Evolutionary conservation across 2,797 vertebrate genomes (phyloP), one percentile per base, ranked within the genome.

Genomic region (Nasua narica): DNA sequence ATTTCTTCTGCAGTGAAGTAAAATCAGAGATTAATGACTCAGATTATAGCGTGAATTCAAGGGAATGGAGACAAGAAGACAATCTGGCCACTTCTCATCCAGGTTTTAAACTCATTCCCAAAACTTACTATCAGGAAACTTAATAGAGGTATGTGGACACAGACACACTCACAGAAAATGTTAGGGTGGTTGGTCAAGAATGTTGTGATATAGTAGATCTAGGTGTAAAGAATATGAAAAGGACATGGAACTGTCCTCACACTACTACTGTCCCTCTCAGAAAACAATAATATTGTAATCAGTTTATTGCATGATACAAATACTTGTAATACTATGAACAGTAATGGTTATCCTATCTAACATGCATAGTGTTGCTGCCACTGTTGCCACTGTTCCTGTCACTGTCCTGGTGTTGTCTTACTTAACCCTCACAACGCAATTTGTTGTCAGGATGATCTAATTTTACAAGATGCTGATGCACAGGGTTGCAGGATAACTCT

Each of bases 371-470:
- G 4, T 25, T 27, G 35, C 18, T 13, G 35, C 13, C 37, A 12
- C 37, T n/a, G 4, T 52, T 13, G 35, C 13, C 37, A 12, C 37
- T n/a, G 4, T 52, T 67, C 23, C 3, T 7, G 5, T 6, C 10
- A 11, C 5, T 16, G 32, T 18, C 65, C 2, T 9, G 1, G 0
- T 25, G 7, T 8, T 18, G 13, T 48, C 3, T 5, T 92, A 6
- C 12, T 37, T 2, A 74, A 37, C 21, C 18, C 48, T 58, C 35
- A 58, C 4, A 21, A 23, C 27, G 50, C n/a, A 29, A 3, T 5
- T 4, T 2, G 5, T 4, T 32, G 32, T 29, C 13, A 9, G 4
- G 15, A 29, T 74, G 27, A 25, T 83, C 60, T 0, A 23, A 5
- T 65, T 87, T 25, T 77, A 25, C 2, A 67, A 27, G 40, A 25